Evolutionary conservation across 1,140 invertebrate species (phyloP), one percentile per base, ranked within the genome.

Genomic region (Drosophila prosaltans): DNA sequence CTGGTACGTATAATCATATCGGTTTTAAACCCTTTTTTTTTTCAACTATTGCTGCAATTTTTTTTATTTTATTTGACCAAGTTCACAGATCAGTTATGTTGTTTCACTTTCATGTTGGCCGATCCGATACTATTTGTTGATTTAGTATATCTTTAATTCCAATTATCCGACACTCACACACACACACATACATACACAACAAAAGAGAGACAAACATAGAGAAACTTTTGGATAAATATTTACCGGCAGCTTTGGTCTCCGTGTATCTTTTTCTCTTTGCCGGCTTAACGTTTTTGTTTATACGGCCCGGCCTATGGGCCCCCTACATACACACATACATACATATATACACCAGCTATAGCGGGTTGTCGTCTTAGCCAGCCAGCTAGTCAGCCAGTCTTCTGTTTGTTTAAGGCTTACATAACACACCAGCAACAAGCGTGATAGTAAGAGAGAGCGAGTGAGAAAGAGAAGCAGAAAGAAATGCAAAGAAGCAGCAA

Each of bases 121-220:
- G 78, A 65, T 81, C 59, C 45, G 16, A 41, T 62, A 51, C 65
- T 77, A 32, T 28, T 41, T 82, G 83, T 71, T 88, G 80, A 66
- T 55, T 61, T 74, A 80, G 69, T 80, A 83, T 80, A 83, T 83
- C 83, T 89, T 78, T 88, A 89, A 88, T 89, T 89, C 77, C 83
- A 88, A 88, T 88, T 88, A 88, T 89, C 80, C 65, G 21, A 51
- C 45, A 11, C 69, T 28, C 67, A 28, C 48, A 41, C 45, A 51
- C 36, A 67, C n/a, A 59, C 3, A 48, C 16, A 54, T 3, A 48
- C 16, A 54, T 3, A 67, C 30, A 60, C 32, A 30, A 2, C 32
- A 5, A 51, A 51, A 51, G 45, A 51, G 45, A 51, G 45, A 26
- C 45, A 51, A 51, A 64, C 30, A 51, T 55, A 60, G 51, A 61